Evolutionary conservation across 1,140 invertebrate genomes (phyloP).

Genomic region (Euwallacea fornicatus): DNA sequence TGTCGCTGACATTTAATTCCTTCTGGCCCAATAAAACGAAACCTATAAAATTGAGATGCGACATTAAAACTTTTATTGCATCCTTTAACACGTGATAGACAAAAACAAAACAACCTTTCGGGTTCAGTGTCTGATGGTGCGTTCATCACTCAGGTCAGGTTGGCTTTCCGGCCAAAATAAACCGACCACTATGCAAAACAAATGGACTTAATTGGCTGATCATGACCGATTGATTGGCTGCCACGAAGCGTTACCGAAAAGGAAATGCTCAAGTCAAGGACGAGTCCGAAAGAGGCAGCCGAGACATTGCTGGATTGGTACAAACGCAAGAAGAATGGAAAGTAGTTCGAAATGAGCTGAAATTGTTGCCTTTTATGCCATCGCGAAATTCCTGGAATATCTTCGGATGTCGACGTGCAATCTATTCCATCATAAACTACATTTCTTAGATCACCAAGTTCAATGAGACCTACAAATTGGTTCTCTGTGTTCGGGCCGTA

Average conservation of each 20-base stretch:
- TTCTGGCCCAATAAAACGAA: background rate
- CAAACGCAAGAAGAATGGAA: no score
- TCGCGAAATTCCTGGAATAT: no score
- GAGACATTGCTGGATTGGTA: background rate
- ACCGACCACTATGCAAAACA: conserved; percentile 30
- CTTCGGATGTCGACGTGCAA: no score
- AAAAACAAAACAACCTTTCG: conserved; percentile 8
- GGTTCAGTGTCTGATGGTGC: conserved; percentile 13
- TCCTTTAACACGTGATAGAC: background rate
- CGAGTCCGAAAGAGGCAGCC: background rate
- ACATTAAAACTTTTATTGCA: conserved; percentile 12
- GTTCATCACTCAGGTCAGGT: conserved; percentile 2
- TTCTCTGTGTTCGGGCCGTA: no score
- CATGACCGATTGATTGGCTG: conserved; percentile 16
- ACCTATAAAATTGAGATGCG: conserved; percentile 5
- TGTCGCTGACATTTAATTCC: conserved; percentile 3
- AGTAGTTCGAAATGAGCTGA: no score
- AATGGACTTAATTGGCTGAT: conserved; percentile 22
- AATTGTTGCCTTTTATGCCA: no score
- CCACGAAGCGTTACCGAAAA: conserved; percentile 12
- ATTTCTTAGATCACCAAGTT: no score
- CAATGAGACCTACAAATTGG: no score
- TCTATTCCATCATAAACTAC: no score
- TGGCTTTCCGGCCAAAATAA: conserved; percentile 4
- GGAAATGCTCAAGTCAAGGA: conserved; percentile 21